Percentiles rank a stretch among this genome's conserved stretches.
Conservation (phyloP, 2,888 invertebrate genomes). For the Drosophila pseudotalamancana region DNA sequence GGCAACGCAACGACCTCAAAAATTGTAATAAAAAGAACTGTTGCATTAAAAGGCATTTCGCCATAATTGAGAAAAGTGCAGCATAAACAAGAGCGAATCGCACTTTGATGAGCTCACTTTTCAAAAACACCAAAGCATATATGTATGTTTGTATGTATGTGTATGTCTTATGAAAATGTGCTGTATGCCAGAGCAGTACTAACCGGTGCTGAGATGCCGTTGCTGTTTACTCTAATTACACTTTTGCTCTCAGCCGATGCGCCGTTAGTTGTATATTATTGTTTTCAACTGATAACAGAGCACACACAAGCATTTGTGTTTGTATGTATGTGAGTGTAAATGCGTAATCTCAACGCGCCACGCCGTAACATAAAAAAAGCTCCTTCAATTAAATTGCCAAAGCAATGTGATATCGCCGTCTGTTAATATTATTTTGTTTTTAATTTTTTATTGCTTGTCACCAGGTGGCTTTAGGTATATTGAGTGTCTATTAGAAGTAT, state of each 20-base stretch:
- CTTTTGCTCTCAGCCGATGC: constrained; percentile 12
- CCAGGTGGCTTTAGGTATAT: background rate
- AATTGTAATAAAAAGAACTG: constrained; percentile 27
- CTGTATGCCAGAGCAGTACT: background rate
- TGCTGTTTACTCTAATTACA: constrained; percentile 8
- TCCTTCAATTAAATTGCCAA: constrained; percentile 26
- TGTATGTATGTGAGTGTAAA: constrained; percentile 17
- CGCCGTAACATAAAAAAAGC: constrained; percentile 4
- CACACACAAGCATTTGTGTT: background rate
- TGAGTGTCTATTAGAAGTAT: background rate
- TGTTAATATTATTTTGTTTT: background rate
- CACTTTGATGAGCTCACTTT: constrained; percentile 50
- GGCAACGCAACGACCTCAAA: constrained; percentile 16
- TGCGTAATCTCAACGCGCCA: constrained; percentile 27
- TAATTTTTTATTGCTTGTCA: background rate
- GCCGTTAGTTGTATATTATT: constrained; percentile 18
- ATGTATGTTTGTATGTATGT: background rate
- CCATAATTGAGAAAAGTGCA: constrained; percentile 45
- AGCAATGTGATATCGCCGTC: background rate
- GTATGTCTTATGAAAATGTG: background rate
- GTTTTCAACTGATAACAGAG: constrained; percentile 38
- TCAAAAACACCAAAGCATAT: constrained; percentile 10
- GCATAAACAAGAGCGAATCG: constrained; percentile 38
- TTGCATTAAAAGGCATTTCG: constrained; percentile 51
- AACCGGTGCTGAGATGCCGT: constrained; percentile 18